These are phyloP conservation scores for Xylota segnis DNA, from an alignment of 2,888 invertebrate species.

Conservation along the genomic window DNA sequence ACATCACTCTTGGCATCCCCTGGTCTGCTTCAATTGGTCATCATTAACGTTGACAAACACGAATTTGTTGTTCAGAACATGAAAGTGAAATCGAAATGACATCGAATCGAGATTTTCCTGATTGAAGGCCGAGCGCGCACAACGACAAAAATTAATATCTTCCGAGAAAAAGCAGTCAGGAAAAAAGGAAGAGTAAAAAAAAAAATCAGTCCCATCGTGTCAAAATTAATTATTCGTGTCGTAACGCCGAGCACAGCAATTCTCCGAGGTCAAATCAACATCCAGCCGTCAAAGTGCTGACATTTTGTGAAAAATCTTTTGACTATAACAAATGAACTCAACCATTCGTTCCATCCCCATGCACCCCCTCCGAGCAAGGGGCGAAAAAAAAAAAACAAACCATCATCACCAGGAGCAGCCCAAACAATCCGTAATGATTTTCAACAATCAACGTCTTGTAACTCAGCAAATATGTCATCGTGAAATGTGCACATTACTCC, in stretches of 20 bases:
- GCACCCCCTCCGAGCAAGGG: background rate
- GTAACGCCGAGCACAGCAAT: slow-evolving; percentile 22
- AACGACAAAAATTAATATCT: slow-evolving; percentile 11
- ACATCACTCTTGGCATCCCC: background rate
- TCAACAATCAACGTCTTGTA: slow-evolving; percentile 66
- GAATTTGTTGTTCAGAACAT: slow-evolving; percentile 17
- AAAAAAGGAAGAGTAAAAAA: background rate
- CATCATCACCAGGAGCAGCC: slow-evolving; percentile 41
- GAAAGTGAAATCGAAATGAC: slow-evolving; percentile 30
- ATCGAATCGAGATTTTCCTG: slow-evolving; percentile 27
- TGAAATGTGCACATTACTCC: slow-evolving; percentile 57
- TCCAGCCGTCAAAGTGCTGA: slow-evolving; percentile 45
- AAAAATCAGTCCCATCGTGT: slow-evolving; percentile 21
- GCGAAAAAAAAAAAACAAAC: background rate
- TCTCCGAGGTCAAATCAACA: slow-evolving; percentile 38
- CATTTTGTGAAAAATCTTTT: slow-evolving; percentile 31
- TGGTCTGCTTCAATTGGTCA: slow-evolving; percentile 10
- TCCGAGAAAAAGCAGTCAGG: background rate
- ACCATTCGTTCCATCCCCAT: background rate
- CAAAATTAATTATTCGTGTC: slow-evolving; percentile 41
- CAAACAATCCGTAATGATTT: slow-evolving; percentile 61
- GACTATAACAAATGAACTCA: slow-evolving; percentile 42
- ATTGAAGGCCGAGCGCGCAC: slow-evolving; percentile 14
- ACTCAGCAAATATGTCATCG: slow-evolving; percentile 60
- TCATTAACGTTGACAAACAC: slow-evolving; percentile 24